Percentiles rank a stretch among this genome's conserved stretches.
Conservation (phyloP, 2,113 vertebrate genomes). For the Spermophilus dauricus region DNA sequence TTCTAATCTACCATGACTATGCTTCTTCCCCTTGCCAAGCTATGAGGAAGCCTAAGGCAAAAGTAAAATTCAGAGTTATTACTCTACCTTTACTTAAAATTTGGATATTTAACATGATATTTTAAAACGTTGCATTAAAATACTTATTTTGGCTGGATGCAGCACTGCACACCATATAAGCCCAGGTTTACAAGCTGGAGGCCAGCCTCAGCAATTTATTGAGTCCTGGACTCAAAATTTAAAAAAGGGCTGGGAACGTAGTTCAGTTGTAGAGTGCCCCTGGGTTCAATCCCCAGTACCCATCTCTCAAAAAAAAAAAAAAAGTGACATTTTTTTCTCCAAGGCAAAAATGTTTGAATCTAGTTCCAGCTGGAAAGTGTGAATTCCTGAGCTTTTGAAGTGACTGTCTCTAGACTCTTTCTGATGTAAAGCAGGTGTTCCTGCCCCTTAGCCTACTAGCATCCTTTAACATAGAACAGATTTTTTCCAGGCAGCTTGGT, state of each 20-base stretch:
- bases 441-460: no score
- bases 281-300: no score
- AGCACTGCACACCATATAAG: no score
- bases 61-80: background rate
- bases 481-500: background rate
- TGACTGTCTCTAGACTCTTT: background rate
- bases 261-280: no score
- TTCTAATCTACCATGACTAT: background rate
- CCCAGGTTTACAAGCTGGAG: no score
- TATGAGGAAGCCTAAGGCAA: background rate
- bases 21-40: background rate
- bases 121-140: background rate
- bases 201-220: no score
- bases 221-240: no score
- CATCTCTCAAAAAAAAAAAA: no score
- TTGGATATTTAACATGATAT: background rate
- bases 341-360: background rate
- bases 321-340: background rate
- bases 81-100: background rate
- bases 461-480: background rate
- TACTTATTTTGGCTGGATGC: background rate
- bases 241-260: no score
- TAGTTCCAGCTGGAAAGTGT: background rate
- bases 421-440: background rate
- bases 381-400: conserved; percentile 10